These are phyloP conservation scores for Malurus cyaneus DNA, from an alignment of 2,113 vertebrate species.

Conservation along the genomic window DNA sequence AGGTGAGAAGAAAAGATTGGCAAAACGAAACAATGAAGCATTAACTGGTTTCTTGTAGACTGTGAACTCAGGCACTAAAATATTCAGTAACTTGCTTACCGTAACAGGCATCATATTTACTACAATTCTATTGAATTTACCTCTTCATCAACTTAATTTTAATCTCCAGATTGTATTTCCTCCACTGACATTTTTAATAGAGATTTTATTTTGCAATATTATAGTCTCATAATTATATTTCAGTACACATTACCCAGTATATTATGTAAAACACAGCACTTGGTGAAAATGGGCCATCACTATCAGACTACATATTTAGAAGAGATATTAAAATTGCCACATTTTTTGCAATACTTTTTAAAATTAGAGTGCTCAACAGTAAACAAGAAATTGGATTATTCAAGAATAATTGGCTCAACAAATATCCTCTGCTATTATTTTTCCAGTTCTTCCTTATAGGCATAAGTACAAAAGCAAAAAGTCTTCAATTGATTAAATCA, in stretches of 20 bases:
- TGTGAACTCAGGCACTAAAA: not conserved
- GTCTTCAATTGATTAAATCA: not conserved
- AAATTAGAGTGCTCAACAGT: not conserved
- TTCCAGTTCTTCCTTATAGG: not conserved
- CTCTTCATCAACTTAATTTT: slow-evolving; percentile 14
- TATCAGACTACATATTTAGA: not conserved
- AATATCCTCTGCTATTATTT: not conserved
- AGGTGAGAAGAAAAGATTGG: not conserved
- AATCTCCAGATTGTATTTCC: slow-evolving; percentile 1
- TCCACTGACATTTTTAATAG: not conserved
- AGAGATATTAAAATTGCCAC: not conserved
- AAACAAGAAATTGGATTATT: not conserved
- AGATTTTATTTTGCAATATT: slow-evolving; percentile 22
- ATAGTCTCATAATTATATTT: not conserved
- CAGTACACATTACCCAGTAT: not conserved
- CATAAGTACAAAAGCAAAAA: not conserved
- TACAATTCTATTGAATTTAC: not conserved
- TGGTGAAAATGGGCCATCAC: not conserved
- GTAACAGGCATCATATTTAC: not conserved
- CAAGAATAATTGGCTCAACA: not conserved
- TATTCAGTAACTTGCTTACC: not conserved
- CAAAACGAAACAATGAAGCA: not conserved
- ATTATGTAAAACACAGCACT: not conserved
- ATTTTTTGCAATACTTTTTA: not conserved
- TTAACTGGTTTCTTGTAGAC: not conserved